Conservation (phyloP, 2,113 vertebrate genomes). For the Hemichromis elongatus region DNA sequence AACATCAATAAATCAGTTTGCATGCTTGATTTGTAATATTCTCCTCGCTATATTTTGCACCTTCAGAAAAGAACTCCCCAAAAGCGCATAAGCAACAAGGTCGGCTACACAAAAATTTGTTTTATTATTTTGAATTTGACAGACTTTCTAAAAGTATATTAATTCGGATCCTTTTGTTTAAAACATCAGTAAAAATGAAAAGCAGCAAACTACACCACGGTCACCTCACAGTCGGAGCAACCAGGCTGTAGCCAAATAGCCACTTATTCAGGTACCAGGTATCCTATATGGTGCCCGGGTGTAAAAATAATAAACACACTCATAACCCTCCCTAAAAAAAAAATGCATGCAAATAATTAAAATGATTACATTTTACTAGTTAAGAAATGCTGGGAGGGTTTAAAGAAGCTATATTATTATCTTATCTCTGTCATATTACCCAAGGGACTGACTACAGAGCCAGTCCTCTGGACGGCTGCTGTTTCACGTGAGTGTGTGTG, state of each 20-base stretch:
- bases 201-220: not conserved
- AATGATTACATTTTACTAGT: not conserved
- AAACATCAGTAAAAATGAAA: not conserved
- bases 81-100: not conserved
- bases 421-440: not conserved
- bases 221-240: not conserved
- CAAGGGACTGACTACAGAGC: not conserved
- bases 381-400: not conserved
- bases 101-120: not conserved
- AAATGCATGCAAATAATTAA: not conserved
- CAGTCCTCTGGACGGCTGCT: not conserved
- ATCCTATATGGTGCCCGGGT: not conserved
- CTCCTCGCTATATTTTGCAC: not conserved
- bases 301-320: not conserved
- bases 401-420: not conserved
- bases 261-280: not conserved
- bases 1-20: not conserved
- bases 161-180: not conserved
- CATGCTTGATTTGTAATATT: not conserved
- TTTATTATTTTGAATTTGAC: not conserved
- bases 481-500: not conserved
- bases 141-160: not conserved
- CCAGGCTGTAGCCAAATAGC: not conserved
- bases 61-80: not conserved
- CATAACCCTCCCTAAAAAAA: not conserved